phyloP scores from a whole-genome alignment of 2,888 invertebrate species.

The Plusia festucae region DNA sequence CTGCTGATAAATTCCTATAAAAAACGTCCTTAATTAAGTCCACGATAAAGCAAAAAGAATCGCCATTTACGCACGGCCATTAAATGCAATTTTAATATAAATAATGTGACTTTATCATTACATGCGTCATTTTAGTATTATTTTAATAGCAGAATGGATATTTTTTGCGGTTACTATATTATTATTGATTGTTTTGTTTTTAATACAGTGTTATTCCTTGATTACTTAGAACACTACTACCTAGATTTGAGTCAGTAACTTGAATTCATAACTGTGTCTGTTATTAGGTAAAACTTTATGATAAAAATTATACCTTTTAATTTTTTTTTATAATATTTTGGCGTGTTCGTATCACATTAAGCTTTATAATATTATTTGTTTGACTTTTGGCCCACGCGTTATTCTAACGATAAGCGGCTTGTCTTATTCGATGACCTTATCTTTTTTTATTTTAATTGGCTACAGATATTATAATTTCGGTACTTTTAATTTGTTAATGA shows the following conservation, averaged over 20 bases:
- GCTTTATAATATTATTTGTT: neutral
- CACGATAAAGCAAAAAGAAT: neutral
- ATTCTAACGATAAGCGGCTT: neutral
- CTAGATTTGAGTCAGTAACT: constrained; percentile 19
- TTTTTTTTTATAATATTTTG: neutral
- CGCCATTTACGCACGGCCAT: constrained; percentile 4
- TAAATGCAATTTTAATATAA: constrained; percentile 3
- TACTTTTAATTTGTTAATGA: constrained; percentile 4
- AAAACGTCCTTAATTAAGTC: neutral
- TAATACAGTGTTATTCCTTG: constrained; percentile 38
- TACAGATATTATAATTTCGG: constrained; percentile 1
- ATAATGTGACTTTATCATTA: constrained; percentile 30
- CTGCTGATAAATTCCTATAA: neutral
- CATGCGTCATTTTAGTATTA: constrained; percentile 38
- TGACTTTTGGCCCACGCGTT: neutral
- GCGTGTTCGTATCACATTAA: neutral
- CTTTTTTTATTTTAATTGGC: constrained; percentile 4
- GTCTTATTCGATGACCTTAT: neutral
- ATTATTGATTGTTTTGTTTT: constrained; percentile 26
- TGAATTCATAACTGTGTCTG: constrained; percentile 9
- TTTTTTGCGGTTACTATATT: constrained; percentile 46
- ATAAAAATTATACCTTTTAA: no score
- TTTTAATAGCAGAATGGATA: constrained; percentile 42
- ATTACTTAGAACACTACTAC: constrained; percentile 9
- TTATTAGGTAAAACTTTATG: no score